These are phyloP conservation scores for Colistium nudipinnis DNA, from an alignment of 2,113 vertebrate species.

Conservation along the genomic window DNA sequence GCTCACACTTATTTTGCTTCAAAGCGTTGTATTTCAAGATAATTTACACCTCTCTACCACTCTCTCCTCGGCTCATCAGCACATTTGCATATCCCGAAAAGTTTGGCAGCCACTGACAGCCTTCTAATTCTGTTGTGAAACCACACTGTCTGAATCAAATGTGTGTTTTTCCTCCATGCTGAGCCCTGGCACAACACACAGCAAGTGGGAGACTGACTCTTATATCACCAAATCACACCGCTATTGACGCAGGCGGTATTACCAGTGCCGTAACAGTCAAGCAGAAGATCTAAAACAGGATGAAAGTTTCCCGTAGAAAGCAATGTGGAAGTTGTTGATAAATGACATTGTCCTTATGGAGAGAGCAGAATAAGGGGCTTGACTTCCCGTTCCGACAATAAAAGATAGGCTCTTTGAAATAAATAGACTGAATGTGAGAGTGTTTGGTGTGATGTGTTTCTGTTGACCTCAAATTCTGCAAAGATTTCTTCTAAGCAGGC, in stretches of 20 bases:
- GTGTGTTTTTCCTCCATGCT: constrained; percentile 31
- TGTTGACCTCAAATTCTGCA: neutral
- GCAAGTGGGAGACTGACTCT: constrained; percentile 60
- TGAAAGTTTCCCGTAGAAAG: constrained; percentile 1
- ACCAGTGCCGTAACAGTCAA: constrained; percentile 49
- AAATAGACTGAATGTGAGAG: constrained; percentile 1
- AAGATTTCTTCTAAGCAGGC: neutral
- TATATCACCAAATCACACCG: constrained; percentile 57
- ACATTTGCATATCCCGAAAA: constrained; percentile 57
- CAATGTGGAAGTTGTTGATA: constrained; percentile 20
- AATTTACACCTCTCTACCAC: constrained; percentile 35
- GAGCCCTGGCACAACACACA: constrained; percentile 26
- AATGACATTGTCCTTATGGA: constrained; percentile 28
- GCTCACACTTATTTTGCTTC: constrained; percentile 57
- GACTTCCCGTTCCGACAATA: constrained; percentile 30
- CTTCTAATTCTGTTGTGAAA: constrained; percentile 62
- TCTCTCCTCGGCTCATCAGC: constrained; percentile 32
- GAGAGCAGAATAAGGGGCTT: constrained; percentile 24
- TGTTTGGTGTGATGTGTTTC: constrained; percentile 10
- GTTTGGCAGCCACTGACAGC: constrained; percentile 52
- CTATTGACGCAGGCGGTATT: constrained; percentile 49
- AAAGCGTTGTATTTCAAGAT: constrained; percentile 53
- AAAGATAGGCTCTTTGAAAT: neutral
- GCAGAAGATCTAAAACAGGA: constrained; percentile 38
- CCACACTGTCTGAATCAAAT: constrained; percentile 51